Evolutionary conservation across 2,113 vertebrate species (phyloP).

Genomic region (Corythornis vintsioides): DNA sequence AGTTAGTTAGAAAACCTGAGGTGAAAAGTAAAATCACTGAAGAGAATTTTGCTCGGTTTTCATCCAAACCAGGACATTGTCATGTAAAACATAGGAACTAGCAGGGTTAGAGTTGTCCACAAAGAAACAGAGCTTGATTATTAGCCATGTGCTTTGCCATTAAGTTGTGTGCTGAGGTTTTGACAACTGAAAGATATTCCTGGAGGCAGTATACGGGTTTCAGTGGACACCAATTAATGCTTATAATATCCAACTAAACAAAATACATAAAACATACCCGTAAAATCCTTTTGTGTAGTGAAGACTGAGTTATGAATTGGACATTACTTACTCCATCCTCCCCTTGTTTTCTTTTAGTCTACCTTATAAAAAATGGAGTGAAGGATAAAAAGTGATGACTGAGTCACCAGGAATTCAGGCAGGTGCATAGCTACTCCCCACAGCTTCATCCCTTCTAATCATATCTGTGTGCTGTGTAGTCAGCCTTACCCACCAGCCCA

Average conservation of each 20-base stretch:
- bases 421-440: not conserved
- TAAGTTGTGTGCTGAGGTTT: not conserved
- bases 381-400: not conserved
- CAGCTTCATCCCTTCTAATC: not conserved
- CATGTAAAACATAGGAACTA: not conserved
- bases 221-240: not conserved
- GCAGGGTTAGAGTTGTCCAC: not conserved
- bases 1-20: no score
- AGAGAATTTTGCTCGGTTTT: no score
- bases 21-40: no score
- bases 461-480: not conserved
- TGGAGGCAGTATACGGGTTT: not conserved
- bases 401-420: constrained; percentile 9
- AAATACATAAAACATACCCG: not conserved
- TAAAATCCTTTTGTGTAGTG: not conserved
- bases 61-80: no score
- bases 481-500: not conserved
- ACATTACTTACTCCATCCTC: not conserved
- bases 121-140: not conserved
- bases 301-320: not conserved
- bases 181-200: not conserved
- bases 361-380: not conserved
- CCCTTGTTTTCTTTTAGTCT: not conserved
- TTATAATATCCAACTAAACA: not conserved
- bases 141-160: not conserved